Percentiles rank a stretch among this genome's conserved stretches.
phyloP scores from a whole-genome alignment of 2,113 vertebrate genomes.

The Daboia siamensis region DNA sequence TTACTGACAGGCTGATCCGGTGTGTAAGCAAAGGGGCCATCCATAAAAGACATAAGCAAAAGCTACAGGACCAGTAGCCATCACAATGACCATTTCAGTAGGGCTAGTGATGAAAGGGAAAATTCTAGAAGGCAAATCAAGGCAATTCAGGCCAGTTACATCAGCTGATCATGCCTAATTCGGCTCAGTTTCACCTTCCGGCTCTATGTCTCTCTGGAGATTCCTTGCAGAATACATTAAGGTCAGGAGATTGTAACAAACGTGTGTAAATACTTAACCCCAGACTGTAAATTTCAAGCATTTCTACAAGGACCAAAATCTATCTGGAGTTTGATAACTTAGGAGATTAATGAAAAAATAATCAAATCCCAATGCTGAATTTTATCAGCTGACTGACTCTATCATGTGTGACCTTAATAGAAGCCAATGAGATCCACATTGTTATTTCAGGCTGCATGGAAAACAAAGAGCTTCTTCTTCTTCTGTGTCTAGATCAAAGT shows the following conservation, averaged over 20 bases:
- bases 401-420: background rate
- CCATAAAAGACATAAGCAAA: constrained; percentile 61
- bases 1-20: constrained; percentile 15
- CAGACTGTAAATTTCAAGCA: background rate
- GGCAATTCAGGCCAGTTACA: background rate
- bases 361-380: background rate
- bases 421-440: background rate
- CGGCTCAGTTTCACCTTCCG: background rate
- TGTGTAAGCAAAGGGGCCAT: constrained; percentile 53
- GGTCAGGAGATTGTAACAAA: background rate
- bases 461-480: background rate
- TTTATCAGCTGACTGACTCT: background rate
- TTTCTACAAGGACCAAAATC: background rate
- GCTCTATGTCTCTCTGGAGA: background rate
- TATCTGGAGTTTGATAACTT: background rate
- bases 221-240: background rate
- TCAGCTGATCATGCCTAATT: background rate
- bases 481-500: background rate
- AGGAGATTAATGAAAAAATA: background rate
- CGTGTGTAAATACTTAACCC: background rate
- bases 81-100: background rate
- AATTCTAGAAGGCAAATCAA: background rate
- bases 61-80: background rate
- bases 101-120: background rate
- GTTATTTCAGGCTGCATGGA: background rate